Base-by-base conservation (phyloP, 2,113 vertebrate species). In the Cinclus cinclus region DNA sequence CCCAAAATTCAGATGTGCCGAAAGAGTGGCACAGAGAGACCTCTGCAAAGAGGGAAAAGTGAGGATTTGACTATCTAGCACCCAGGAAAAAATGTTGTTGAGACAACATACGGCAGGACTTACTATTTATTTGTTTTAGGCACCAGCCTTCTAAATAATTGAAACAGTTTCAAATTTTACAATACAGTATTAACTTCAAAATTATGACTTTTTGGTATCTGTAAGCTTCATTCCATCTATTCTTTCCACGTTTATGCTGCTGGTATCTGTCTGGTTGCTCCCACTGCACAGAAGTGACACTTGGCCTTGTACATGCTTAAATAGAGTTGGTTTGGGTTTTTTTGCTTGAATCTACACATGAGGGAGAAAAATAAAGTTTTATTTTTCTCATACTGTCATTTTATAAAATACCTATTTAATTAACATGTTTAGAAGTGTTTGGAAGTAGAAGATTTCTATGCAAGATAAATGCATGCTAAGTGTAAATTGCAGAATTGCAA, bases 191-290 rank as follows among this genome's bases (percentile, higher is more conserved):
- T 76, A 88, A 67, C 42, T 81, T 77, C 55, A 88, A 90, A 94
- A 81, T 74, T 18, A 25, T 3, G 30, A 69, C 30, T 74, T 91
- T 74, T 80, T 91, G 69, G 13, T 59, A 63, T 88, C 80, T 87
- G 39, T 81, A 67, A 86, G 25, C n/a, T 92, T 83, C 28, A 56
- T 78, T 89, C 92, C 69, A 74, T 91, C 91, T 81, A 83, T 75
- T 90, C 68, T 68, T 89, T 74, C 75, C 59, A 31, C 0, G 0
- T 73, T 90, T 84, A 41, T 82, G 56, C 68, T 90, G 20, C n/a
- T 68, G 52, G 35, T 87, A 47, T 77, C 55, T 89, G 27, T 64
- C 49, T 92, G 37, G 31, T 83, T 95, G 42, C 27, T 94, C n/a
- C 49, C 5, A 4, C 60, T 78, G 79, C 35, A 67, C 27, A 81